phyloP scores from a whole-genome alignment of 2,797 vertebrate species.

The Lepilemur septentrionalis region DNA sequence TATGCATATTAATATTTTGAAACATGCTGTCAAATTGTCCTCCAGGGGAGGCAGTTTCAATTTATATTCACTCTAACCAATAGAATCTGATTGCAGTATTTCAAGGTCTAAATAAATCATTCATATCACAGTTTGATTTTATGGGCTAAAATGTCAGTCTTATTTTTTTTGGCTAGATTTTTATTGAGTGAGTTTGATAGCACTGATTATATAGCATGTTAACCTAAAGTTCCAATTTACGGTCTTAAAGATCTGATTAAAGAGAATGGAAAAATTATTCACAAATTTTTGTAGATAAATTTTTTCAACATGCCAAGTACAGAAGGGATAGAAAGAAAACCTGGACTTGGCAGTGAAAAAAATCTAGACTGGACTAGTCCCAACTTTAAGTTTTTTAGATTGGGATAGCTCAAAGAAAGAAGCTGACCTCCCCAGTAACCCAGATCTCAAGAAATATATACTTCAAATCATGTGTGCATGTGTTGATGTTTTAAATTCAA shows the following conservation, averaged over 20 bases:
- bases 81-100: neutral
- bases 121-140: neutral
- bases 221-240: neutral
- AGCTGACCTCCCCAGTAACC: neutral
- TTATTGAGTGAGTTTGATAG: neutral
- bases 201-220: neutral
- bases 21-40: neutral
- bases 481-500: neutral
- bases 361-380: neutral
- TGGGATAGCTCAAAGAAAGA: neutral
- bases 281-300: neutral
- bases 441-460: neutral
- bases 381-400: neutral
- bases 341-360: neutral
- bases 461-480: neutral
- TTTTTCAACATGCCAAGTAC: neutral
- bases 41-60: neutral
- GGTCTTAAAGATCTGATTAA: neutral
- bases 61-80: neutral
- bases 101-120: neutral
- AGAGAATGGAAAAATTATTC: constrained; percentile 15
- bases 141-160: neutral
- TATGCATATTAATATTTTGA: constrained; percentile 7
- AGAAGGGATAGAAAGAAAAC: neutral
- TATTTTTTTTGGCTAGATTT: neutral